Base-by-base conservation (phyloP, 2,888 invertebrate species). In the Odiellus spinosus region DNA sequence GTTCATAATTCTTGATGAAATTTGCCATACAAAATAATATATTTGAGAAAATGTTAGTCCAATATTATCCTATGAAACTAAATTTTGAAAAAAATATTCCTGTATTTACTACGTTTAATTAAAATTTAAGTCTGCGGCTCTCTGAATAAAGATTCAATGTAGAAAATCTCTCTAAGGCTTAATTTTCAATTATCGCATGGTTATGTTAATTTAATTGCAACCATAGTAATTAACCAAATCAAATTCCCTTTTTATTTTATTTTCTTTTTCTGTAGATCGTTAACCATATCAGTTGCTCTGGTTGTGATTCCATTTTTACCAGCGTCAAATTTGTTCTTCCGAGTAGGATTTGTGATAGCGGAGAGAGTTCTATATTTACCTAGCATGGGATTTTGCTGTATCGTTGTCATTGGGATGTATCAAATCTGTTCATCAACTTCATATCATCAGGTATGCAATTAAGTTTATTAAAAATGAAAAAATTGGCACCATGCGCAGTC, bases 331-430 rank as follows among this genome's bases (percentile, higher is more conserved):
- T 63, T 88, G 38, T 75, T 87, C 58, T 79, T 84, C 62, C 78
- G 77, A 50, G 87, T 90, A 32, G 88, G 90, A 0, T 88, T 90
- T 71, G 87, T 88, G 2, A 72, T 90, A 38, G 90, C 88, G 26
- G 90, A 90, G 67, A 73, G 90, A 59, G 77, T 82, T 45, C 67
- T 90, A 26, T 83, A 87, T 63, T 70, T 88, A 53, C 80, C 87
- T 5, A 83, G 84, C 44, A 74, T 78, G 45, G 87, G 87, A 15
- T 83, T 77, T 65, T 82, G 82, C 62, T 64, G 85, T 39, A 64
- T 86, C 36, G 60, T 85, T 40, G 70, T 71, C 12, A 62, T 80
- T 45, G 83, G 83, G 19, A 64, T 78, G 5, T 46, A 56, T 20
- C 57, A 59, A 15, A 40, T 52, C 3, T 42, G 48, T 44, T 59